Evolutionary conservation across 1,140 invertebrate genomes (phyloP).

Genomic region (Notospermus geniculatus): DNA sequence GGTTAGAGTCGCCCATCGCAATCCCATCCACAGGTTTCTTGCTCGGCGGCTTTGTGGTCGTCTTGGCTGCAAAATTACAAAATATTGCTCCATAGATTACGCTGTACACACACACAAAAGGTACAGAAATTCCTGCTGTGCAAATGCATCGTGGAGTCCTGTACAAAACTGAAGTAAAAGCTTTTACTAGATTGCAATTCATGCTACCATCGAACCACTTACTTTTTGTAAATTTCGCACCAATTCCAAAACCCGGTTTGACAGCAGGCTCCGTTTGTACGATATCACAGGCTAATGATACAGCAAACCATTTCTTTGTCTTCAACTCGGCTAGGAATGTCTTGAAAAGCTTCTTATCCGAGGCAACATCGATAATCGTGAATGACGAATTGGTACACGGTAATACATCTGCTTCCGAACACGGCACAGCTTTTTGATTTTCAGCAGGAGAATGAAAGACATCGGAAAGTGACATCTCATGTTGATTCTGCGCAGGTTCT

Average conservation of each 20-base stretch:
- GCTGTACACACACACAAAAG: no score
- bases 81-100: no score
- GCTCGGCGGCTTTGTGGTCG: no score
- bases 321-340: slow-evolving; percentile 54
- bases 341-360: slow-evolving; percentile 45
- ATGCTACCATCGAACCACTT: slow-evolving; percentile 2
- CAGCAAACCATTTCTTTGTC: slow-evolving; percentile 36
- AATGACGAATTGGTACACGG: slow-evolving; percentile 29
- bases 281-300: slow-evolving; percentile 53
- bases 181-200: not conserved
- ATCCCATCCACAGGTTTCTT: no score
- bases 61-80: no score
- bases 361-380: slow-evolving; percentile 55
- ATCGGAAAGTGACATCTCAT: not conserved
- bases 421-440: no score
- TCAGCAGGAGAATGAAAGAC: not conserved
- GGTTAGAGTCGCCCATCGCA: slow-evolving; percentile 29
- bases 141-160: no score
- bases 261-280: slow-evolving; percentile 12
- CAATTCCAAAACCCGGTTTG: slow-evolving; percentile 28
- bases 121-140: no score
- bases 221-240: slow-evolving; percentile 34
- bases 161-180: no score
- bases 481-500: not conserved
- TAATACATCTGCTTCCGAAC: not conserved